Evolutionary conservation across 2,888 invertebrate species (phyloP), one percentile per base, ranked within the genome.

Genomic region (Lepidochrysops patricia): DNA sequence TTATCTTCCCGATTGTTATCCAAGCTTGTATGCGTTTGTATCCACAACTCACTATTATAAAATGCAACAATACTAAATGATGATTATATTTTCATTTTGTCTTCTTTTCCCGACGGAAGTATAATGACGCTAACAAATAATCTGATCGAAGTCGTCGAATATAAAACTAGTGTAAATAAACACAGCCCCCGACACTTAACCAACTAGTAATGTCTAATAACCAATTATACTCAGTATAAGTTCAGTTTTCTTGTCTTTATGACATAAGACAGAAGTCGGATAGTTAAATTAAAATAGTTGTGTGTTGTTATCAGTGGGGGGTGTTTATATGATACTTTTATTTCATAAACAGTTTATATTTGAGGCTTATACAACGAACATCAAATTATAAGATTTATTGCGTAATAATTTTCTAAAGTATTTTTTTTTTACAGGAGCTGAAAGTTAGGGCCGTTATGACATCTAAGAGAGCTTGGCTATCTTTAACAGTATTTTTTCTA

Each of bases 91-190:
- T 61, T 58, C 68, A 58, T 75, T 77, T 77, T 77, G 81, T 80
- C 80, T 80, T 81, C 80, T 81, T 82, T 81, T 80, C 81, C 80
- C 80, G 78, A 72, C 80, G 73, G 79, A 80, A 67, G 62, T 62
- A 76, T 76, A 71, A 71, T 82, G 81, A 80, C 70, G 80, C 66
- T 63, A 74, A 67, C 43, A 37, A 29, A 43, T 19, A 29, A 43
- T 56, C 54, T 60, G 60, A 60, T 15, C 19, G 48, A 26, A 50
- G 50, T 43, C 9, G 15, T 32, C 7, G 6, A 9, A 34, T 23
- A 34, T 12, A 35, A 19, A 32, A 23, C 4, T n/a, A n/a, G n/a
- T n/a, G n/a, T n/a, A n/a, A n/a, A n/a, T n/a, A n/a, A n/a, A n/a
- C n/a, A n/a, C n/a, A n/a, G n/a, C n/a, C n/a, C n/a, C n/a, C n/a